phyloP scores from a whole-genome alignment of 2,888 invertebrate species.

The Mythimna ferrago region DNA sequence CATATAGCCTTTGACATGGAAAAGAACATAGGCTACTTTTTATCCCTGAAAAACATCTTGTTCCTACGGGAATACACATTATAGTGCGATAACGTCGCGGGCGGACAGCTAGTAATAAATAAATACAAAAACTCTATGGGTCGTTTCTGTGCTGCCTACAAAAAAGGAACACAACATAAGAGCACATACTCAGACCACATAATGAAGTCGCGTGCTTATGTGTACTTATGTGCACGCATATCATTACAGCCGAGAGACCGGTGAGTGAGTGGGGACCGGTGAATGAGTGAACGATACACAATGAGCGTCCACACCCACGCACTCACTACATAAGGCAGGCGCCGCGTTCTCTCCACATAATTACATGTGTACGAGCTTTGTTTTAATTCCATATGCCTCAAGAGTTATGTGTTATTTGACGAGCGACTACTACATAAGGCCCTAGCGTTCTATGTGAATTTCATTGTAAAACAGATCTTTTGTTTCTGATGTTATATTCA shows the following conservation, averaged over 20 bases:
- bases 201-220: not conserved
- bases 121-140: not conserved
- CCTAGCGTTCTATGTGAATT: not conserved
- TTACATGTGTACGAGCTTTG: conserved; percentile 31
- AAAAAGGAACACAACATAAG: not conserved
- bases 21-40: too few relatives aligned
- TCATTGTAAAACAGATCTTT: not conserved
- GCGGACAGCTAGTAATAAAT: too few relatives aligned
- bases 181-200: conserved; percentile 11
- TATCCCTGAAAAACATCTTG: too few relatives aligned
- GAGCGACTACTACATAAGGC: not conserved
- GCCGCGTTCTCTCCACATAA: conserved; percentile 21
- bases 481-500: not conserved
- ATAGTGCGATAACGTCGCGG: too few relatives aligned
- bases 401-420: conserved; percentile 4
- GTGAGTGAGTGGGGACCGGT: conserved; percentile 17
- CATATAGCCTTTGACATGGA: too few relatives aligned
- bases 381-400: conserved; percentile 27
- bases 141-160: not conserved
- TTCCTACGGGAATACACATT: too few relatives aligned
- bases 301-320: conserved; percentile 27
- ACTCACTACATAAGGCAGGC: conserved; percentile 14
- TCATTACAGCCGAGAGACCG: conserved; percentile 14
- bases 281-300: conserved; percentile 31
- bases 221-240: conserved; percentile 19